A percentile compares a stretch with the other conserved stretches of the same genome.
phyloP scores from a whole-genome alignment of 1,140 invertebrate species.

The Sarcophaga peregrina region DNA sequence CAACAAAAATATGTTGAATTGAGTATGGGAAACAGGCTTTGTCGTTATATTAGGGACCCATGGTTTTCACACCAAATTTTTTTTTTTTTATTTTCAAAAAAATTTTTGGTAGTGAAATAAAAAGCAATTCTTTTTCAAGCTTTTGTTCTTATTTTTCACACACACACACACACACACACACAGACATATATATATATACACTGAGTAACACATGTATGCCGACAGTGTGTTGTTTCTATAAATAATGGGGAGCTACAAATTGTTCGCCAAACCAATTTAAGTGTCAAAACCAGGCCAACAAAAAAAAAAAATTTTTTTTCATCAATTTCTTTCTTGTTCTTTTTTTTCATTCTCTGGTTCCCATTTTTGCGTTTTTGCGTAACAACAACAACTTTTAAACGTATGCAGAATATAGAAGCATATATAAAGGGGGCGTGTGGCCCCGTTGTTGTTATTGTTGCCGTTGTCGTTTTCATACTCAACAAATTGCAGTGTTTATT shows the following conservation, averaged over 20 bases:
- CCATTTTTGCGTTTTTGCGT: no score
- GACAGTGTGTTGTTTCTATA: neutral
- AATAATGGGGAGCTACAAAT: neutral
- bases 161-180: neutral
- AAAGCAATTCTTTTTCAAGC: neutral
- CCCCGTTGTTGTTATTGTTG: neutral
- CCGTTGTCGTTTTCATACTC: neutral
- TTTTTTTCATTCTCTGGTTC: neutral
- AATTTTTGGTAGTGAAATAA: neutral
- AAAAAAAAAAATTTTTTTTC: neutral
- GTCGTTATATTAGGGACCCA: neutral
- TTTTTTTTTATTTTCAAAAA: neutral
- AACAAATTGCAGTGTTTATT: neutral
- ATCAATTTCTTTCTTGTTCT: neutral
- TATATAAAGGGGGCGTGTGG: neutral
- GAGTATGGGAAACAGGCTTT: neutral
- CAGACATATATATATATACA: no score
- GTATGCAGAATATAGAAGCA: neutral
- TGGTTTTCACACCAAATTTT: no score
- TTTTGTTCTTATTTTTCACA: slow-evolving; percentile 1
- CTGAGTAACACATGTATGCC: no score
- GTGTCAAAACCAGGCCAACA: slow-evolving; percentile 13
- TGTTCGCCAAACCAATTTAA: slow-evolving; percentile 35
- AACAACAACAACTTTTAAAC: neutral
- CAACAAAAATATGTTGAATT: neutral